Evolutionary conservation across 2,113 vertebrate genomes (phyloP).

Genomic region (Tiliqua scincoides): DNA sequence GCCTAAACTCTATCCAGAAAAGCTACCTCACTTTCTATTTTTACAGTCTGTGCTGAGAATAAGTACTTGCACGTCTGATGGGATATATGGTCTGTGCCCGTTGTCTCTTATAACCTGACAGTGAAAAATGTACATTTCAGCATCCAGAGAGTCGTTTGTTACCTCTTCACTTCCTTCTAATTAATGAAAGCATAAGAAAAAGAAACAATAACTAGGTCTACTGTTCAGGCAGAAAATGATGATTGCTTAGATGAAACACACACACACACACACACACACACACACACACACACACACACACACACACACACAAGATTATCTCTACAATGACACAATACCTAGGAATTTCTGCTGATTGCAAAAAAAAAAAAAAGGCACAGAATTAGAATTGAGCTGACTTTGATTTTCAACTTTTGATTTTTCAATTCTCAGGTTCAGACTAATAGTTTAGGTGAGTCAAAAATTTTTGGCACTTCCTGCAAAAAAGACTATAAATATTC

Average conservation of each 20-base stretch:
- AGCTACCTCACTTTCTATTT: conserved; percentile 70
- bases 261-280: conserved; percentile 11
- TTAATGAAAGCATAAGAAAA: conserved; percentile 65
- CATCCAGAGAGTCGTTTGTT: conserved; percentile 64
- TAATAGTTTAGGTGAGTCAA: background rate
- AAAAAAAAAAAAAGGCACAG: conserved; percentile 63
- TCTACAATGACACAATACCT: conserved; percentile 73
- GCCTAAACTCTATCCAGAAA: conserved; percentile 65
- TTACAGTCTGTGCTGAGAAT: conserved; percentile 70
- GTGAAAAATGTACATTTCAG: conserved; percentile 68
- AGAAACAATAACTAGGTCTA: conserved; percentile 63
- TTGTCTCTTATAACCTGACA: conserved; percentile 73
- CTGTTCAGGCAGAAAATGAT: conserved; percentile 63
- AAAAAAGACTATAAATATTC: background rate
- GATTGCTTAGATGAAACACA: conserved; percentile 57
- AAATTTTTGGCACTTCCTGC: background rate
- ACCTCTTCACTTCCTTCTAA: conserved; percentile 62
- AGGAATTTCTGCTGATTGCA: conserved; percentile 70
- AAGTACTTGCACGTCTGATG: conserved; percentile 67
- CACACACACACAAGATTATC: conserved; percentile 15
- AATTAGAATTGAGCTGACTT: background rate
- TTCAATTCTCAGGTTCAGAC: background rate
- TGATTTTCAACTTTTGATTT: background rate
- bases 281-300: background rate
- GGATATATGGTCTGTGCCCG: conserved; percentile 69